A percentile compares a stretch with the other conserved stretches of the same genome.
Evolutionary conservation across 2,888 invertebrate species (phyloP).

Genomic region (Ptychoptera contaminata): DNA sequence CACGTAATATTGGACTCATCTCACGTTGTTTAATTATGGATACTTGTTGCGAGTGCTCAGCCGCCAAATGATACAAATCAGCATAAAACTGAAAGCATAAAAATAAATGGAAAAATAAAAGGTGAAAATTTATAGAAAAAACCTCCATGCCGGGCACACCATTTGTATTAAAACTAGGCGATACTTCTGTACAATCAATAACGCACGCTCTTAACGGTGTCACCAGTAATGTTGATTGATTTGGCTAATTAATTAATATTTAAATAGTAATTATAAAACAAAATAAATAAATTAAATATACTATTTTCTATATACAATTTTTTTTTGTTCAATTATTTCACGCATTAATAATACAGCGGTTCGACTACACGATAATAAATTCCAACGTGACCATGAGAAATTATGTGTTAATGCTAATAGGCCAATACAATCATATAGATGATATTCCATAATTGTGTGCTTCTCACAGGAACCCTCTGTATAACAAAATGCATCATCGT

Average conservation of each 20-base stretch:
- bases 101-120: slow-evolving; percentile 3
- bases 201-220: slow-evolving; percentile 52
- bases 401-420: slow-evolving; percentile 52
- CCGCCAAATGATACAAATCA: slow-evolving; percentile 54
- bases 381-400: slow-evolving; percentile 71
- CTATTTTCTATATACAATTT: slow-evolving; percentile 18
- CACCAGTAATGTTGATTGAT: slow-evolving; percentile 34
- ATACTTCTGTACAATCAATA: slow-evolving; percentile 62
- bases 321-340: slow-evolving; percentile 27
- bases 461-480: slow-evolving; percentile 50
- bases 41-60: slow-evolving; percentile 34
- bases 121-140: no score
- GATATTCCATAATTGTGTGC: slow-evolving; percentile 56
- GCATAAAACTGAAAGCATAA: slow-evolving; percentile 46
- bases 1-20: slow-evolving; percentile 26
- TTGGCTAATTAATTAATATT: slow-evolving; percentile 16
- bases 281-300: neutral
- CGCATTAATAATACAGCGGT: slow-evolving; percentile 26
- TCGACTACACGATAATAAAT: slow-evolving; percentile 34
- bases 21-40: slow-evolving; percentile 22
- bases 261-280: neutral
- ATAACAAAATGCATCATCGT: slow-evolving; percentile 57
- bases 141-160: slow-evolving; percentile 26
- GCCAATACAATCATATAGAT: slow-evolving; percentile 66
- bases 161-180: slow-evolving; percentile 44